Evolutionary conservation across 2,888 invertebrate species (phyloP).

Genomic region (Nephrotoma appendiculata): DNA sequence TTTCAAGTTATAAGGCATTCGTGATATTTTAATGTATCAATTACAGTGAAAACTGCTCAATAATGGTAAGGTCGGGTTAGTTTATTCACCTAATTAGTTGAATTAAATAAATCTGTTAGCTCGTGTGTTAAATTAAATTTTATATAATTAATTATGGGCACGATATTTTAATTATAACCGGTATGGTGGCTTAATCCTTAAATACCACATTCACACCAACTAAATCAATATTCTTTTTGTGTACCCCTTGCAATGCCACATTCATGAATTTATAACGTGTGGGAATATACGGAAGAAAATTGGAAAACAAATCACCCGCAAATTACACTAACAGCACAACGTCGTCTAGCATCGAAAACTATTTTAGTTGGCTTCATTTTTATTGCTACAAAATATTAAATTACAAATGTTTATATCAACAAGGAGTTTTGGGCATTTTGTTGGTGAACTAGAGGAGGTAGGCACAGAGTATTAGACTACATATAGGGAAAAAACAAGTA

Average conservation of each 20-base stretch:
- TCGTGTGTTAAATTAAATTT: too few relatives aligned
- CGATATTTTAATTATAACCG: too few relatives aligned
- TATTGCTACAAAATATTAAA: background rate
- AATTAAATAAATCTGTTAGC: too few relatives aligned
- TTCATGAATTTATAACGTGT: background rate
- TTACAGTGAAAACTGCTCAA: too few relatives aligned
- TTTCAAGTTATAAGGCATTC: too few relatives aligned
- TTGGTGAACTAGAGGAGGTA: background rate
- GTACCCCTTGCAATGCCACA: background rate
- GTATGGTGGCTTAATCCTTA: too few relatives aligned
- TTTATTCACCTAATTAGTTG: too few relatives aligned
- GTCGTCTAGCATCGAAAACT: background rate
- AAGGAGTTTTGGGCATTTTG: background rate
- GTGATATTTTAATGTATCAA: too few relatives aligned
- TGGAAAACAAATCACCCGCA: background rate
- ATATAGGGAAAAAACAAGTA: background rate
- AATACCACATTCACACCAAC: too few relatives aligned
- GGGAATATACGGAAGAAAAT: background rate
- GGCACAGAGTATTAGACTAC: background rate
- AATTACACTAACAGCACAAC: background rate
- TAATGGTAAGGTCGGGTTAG: too few relatives aligned
- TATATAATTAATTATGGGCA: too few relatives aligned
- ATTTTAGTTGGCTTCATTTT: background rate
- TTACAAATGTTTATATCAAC: background rate
- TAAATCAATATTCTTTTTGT: too few relatives aligned